These are phyloP conservation scores for Phrynosoma platyrhinos DNA, from an alignment of 2,113 vertebrate genomes.

Conservation along the genomic window DNA sequence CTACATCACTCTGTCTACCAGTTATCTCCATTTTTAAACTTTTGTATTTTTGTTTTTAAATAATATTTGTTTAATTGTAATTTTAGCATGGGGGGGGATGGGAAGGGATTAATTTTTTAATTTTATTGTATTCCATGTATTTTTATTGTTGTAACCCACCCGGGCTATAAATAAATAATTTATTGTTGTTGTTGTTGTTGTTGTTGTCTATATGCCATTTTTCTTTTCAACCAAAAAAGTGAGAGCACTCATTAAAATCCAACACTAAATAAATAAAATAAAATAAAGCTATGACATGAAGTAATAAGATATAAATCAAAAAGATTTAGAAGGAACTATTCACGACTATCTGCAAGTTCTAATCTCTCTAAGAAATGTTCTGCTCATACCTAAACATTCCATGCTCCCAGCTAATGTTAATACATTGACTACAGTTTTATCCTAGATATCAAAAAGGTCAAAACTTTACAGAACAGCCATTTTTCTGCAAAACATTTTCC, in stretches of 20 bases:
- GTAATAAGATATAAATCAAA: neutral
- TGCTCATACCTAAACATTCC: neutral
- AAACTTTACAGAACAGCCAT: neutral
- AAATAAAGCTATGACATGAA: neutral
- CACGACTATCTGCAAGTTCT: neutral
- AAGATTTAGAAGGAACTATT: neutral
- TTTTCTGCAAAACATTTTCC: too few relatives aligned
- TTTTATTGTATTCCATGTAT: too few relatives aligned
- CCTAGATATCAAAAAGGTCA: neutral
- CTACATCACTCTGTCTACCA: too few relatives aligned
- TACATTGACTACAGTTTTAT: neutral
- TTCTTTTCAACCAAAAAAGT: neutral
- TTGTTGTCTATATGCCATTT: neutral
- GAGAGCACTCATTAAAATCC: neutral
- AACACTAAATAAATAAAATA: neutral
- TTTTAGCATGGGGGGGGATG: too few relatives aligned
- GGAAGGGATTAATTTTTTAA: too few relatives aligned
- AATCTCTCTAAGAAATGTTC: neutral
- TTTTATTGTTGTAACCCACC: too few relatives aligned
- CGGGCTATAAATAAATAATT: too few relatives aligned
- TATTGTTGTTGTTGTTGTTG: too few relatives aligned
- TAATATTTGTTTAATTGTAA: too few relatives aligned
- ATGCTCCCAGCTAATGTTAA: neutral
- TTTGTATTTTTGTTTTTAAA: too few relatives aligned
- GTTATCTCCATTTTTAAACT: too few relatives aligned